Conservation (phyloP, 1,140 invertebrate genomes). For the Rhyzopertha dominica region DNA sequence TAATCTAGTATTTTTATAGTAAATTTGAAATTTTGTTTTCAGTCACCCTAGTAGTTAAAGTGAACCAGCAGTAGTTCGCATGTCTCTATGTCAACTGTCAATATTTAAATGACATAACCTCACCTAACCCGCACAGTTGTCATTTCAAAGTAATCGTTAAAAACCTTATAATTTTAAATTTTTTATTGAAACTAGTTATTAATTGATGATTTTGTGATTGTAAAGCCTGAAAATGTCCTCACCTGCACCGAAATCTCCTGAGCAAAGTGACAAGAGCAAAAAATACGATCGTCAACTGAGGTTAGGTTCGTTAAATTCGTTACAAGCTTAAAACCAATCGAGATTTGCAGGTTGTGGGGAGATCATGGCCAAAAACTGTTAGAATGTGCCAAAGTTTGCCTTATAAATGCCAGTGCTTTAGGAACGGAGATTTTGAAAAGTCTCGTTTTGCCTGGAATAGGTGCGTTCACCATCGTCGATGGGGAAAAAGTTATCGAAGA, state of each 20-base stretch:
- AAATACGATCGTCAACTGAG: slow-evolving; percentile 80
- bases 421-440: slow-evolving; percentile 95
- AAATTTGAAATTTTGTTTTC: no score
- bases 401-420: slow-evolving; percentile 90
- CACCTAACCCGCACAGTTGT: no score
- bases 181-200: no score
- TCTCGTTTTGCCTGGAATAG: slow-evolving; percentile 89
- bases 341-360: slow-evolving; percentile 79
- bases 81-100: no score
- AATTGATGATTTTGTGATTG: no score
- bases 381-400: slow-evolving; percentile 84
- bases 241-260: slow-evolving; percentile 73
- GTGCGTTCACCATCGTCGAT: slow-evolving; percentile 95
- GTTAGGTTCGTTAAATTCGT: slow-evolving; percentile 44
- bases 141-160: no score
- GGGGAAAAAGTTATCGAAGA: slow-evolving; percentile 78
- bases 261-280: slow-evolving; percentile 53
- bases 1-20: no score
- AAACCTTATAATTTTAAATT: no score
- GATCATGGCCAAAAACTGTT: slow-evolving; percentile 90
- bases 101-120: no score
- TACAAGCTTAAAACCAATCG: slow-evolving; percentile 9
- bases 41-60: no score
- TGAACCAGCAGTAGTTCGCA: no score
- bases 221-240: slow-evolving; percentile 70